Evolutionary conservation across 2,888 invertebrate genomes (phyloP).

Genomic region (Podabrus alpinus): DNA sequence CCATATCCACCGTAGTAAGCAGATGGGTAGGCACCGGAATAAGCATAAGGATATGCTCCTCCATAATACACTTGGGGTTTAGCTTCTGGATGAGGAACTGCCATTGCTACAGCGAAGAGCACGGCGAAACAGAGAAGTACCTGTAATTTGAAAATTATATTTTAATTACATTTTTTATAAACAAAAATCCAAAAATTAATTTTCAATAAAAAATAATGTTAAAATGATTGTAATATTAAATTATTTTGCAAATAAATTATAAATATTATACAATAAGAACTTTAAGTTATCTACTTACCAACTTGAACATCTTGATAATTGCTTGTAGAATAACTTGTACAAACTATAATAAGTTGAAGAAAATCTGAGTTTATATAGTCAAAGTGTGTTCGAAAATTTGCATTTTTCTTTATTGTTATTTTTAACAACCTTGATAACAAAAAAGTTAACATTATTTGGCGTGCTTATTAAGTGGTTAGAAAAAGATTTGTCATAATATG

Average conservation of each 20-base stretch:
- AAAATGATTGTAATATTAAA: not conserved
- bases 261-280: too few relatives aligned
- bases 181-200: too few relatives aligned
- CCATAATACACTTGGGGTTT: conserved; percentile 45
- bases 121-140: conserved; percentile 56
- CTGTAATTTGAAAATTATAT: conserved; percentile 23
- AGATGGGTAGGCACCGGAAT: not conserved
- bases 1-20: not conserved
- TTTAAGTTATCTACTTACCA: conserved; percentile 9
- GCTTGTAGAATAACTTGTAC: too few relatives aligned
- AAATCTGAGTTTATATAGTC: conserved; percentile 5
- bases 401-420: not conserved
- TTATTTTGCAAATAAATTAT: not conserved
- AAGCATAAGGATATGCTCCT: conserved; percentile 41
- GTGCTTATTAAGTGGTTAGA: too few relatives aligned
- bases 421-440: not conserved
- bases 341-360: too few relatives aligned
- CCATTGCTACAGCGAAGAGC: conserved; percentile 61
- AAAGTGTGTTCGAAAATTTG: not conserved
- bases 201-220: not conserved
- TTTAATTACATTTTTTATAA: not conserved
- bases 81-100: conserved; percentile 56
- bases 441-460: too few relatives aligned
- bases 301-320: conserved; percentile 21
- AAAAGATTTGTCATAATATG: too few relatives aligned